Base-by-base conservation (phyloP, 1,140 invertebrate species). In the Pogonomyrmex barbatus region DNA sequence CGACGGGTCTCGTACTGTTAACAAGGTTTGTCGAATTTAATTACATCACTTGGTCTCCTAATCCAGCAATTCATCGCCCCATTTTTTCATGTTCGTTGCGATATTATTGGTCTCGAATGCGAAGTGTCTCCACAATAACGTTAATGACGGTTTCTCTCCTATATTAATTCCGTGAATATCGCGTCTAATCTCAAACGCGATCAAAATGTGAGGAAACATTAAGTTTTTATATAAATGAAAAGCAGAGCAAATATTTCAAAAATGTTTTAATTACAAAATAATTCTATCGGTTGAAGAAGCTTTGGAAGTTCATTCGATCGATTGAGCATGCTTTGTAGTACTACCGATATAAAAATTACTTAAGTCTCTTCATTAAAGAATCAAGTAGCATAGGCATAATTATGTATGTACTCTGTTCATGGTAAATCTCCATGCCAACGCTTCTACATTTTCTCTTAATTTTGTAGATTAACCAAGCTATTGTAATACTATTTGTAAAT, bases 11-110 rank as follows among this genome's bases (percentile, higher is more conserved):
- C 52, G 39, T 2, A 39, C 39, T 68, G 36, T 63, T 83, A 88
- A 88, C 70, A 50, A 87, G 67, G 58, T 84, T 87, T 84, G 78
- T 77, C 84, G 58, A 88, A 88, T 87, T 77, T 87, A 88, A 88
- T 88, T 88, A 84, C 63, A 84, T 84, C 87, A 83, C 79, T 82
- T 47, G 50, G n/a, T 36, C n/a, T 56, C 4, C 24, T 17, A 47
- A 67, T 33, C 36, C 9, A 39, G 47, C 42, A 56, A 82, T 70
- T 77, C 71, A 83, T 87, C 63, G 42, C 63, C n/a, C 30, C 54
- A 45, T 63, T 83, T 67, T 76, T 62, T 81, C 78, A 24, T 39
- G 4, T 10, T 71, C 24, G 1, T 60, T 52, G 24, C 33, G 67
- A 50, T 76, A 88, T 78, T 58, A 73, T 65, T 68, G 39, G 36